These are phyloP conservation scores for Lasioglossum pauxillum DNA, from an alignment of 2,888 invertebrate species.

Conservation along the genomic window DNA sequence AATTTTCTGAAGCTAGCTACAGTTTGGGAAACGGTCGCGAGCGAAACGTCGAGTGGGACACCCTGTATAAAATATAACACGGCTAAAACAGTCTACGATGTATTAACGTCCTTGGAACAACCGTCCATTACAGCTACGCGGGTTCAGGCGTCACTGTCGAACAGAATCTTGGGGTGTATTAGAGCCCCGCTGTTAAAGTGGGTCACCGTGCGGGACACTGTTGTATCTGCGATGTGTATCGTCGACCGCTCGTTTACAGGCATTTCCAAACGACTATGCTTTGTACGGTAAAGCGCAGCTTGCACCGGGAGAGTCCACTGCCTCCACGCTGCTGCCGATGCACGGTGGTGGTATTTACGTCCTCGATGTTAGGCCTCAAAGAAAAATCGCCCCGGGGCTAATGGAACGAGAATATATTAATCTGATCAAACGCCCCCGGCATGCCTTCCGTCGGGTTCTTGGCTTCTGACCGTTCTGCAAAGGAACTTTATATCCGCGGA, in stretches of 20 bases:
- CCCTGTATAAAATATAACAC: neutral
- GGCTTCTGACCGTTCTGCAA: neutral
- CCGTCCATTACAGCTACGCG: slow-evolving; percentile 27
- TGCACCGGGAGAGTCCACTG: slow-evolving; percentile 9
- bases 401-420: slow-evolving; percentile 44
- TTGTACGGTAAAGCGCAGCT: slow-evolving; percentile 48
- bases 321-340: neutral
- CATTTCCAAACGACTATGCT: slow-evolving; percentile 66
- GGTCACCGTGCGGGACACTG: slow-evolving; percentile 63
- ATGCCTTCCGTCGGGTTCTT: neutral
- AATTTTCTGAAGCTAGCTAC: too few species aligned
- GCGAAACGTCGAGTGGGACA: neutral
- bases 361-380: slow-evolving; percentile 29
- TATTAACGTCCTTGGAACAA: neutral
- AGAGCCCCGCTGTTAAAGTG: slow-evolving; percentile 59
- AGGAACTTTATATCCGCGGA: neutral
- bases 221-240: slow-evolving; percentile 56
- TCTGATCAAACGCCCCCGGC: slow-evolving; percentile 34
- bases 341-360: slow-evolving; percentile 24
- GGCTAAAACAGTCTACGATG: neutral
- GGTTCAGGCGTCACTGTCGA: slow-evolving; percentile 45
- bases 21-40: too few species aligned
- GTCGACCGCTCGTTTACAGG: slow-evolving; percentile 65
- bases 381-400: slow-evolving; percentile 32
- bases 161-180: slow-evolving; percentile 65